Evolutionary conservation across 2,888 invertebrate genomes (phyloP), one percentile per base, ranked within the genome.

Genomic region (Coleophora deauratella): DNA sequence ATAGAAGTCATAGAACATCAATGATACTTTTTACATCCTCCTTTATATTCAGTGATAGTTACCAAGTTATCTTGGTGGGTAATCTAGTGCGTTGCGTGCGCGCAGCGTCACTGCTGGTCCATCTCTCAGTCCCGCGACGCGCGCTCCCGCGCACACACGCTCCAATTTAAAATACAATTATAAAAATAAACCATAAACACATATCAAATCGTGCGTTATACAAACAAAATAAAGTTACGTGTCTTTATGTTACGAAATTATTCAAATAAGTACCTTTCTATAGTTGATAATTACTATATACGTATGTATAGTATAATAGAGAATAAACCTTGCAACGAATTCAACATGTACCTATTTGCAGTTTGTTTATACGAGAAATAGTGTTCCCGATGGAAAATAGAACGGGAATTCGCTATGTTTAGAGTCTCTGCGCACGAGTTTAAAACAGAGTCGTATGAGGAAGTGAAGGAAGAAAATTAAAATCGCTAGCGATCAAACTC

Each of bases 51-150:
- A n/a, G n/a, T n/a, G n/a, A n/a, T n/a, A n/a, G n/a, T 21, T 21
- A 21, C 21, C 21, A 21, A 21, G 21, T 21, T 21, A 21, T 21
- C 21, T 21, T 6, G 3, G 21, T 21, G n/a, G n/a, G 21, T 21
- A 21, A 21, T 21, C 21, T 21, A 6, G 3, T 21, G 21, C 21
- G 21, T 21, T 21, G 59, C 59, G 56, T 55, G 50, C 48, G 52
- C 54, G 53, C 30, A 47, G 49, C 31, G 15, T 37, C 37, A 10
- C 27, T 28, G 30, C 3, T 15, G 27, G 41, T 37, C 37, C 30
- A 35, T 27, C 27, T 27, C 27, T 11, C 40, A 57, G 55, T 57
- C 50, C 44, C 48, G 53, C 47, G 50, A 42, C 45, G 52, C 43
- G 41, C 40, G 33, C 40, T 38, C 35, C 34, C 41, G 46, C 44